phyloP scores from a whole-genome alignment of 2,888 invertebrate genomes.

The Lissocephala sabroskyi region DNA sequence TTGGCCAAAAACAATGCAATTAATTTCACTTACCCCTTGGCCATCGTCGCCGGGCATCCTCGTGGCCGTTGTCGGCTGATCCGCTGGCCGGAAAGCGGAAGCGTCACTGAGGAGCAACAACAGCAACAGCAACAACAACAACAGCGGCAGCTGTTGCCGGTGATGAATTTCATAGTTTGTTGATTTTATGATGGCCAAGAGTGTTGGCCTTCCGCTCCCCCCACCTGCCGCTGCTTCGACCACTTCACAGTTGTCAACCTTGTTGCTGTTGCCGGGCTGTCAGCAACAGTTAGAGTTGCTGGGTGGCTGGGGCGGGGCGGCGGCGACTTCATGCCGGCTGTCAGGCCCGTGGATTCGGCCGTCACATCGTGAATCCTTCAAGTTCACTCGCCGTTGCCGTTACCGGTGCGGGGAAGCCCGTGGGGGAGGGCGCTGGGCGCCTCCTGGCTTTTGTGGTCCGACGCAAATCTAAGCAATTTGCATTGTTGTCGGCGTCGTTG shows the following conservation, averaged over 20 bases:
- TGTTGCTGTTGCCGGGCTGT: conserved; percentile 47
- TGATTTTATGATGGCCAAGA: conserved; percentile 66
- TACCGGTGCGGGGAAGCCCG: background rate
- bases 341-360: conserved; percentile 67
- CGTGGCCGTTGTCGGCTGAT: conserved; percentile 32
- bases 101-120: conserved; percentile 10
- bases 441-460: conserved; percentile 39
- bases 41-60: background rate
- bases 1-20: conserved; percentile 69
- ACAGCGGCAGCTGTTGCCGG: conserved; percentile 39
- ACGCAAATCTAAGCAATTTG: conserved; percentile 58
- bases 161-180: conserved; percentile 70
- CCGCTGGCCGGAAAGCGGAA: conserved; percentile 31
- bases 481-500: no score
- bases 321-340: conserved; percentile 54
- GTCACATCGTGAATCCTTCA: conserved; percentile 73
- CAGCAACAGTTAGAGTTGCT: conserved; percentile 60
- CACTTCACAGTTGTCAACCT: conserved; percentile 57
- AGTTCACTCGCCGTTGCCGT: conserved; percentile 12
- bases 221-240: conserved; percentile 8
- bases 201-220: conserved; percentile 18
- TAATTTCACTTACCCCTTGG: conserved; percentile 69
- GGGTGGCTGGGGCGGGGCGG: conserved; percentile 10
- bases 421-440: background rate
- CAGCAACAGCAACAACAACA: conserved; percentile 57